phyloP scores from a whole-genome alignment of 2,888 invertebrate species.

The Drosophila nr. fundita region DNA sequence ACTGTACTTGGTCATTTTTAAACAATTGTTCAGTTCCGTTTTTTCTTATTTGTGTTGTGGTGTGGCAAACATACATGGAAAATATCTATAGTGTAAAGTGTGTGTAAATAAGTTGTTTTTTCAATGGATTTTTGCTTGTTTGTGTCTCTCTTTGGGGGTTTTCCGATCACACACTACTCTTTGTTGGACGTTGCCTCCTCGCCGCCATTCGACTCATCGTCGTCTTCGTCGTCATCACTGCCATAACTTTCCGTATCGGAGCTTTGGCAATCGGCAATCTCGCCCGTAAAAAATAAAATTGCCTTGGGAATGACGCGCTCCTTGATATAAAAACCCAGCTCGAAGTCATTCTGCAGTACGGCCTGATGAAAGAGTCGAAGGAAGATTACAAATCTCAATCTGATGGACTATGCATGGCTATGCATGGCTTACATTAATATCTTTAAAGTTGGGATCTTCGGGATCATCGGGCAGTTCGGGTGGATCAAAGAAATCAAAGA shows the following conservation, averaged over 20 bases:
- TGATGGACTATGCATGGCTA: no score
- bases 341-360: constrained; percentile 91
- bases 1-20: constrained; percentile 14
- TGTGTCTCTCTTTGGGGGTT: constrained; percentile 38
- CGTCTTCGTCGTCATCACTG: constrained; percentile 65
- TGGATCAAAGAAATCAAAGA: constrained; percentile 96
- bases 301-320: constrained; percentile 98
- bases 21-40: constrained; percentile 46
- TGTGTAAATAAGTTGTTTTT: constrained; percentile 8
- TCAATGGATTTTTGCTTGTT: neutral
- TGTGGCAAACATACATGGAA: neutral
- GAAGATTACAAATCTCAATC: neutral
- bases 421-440: constrained; percentile 69
- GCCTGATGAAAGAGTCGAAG: constrained; percentile 52
- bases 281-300: constrained; percentile 97
- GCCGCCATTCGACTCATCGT: constrained; percentile 35
- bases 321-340: constrained; percentile 98
- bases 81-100: neutral
- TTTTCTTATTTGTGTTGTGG: constrained; percentile 3
- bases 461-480: constrained; percentile 85
- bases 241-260: constrained; percentile 72
- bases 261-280: constrained; percentile 86
- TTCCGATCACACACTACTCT: constrained; percentile 2
- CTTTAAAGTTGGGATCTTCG: constrained; percentile 74
- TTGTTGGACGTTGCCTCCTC: constrained; percentile 64